Base-by-base conservation (phyloP, 2,888 invertebrate genomes). In the Amiota minor region DNA sequence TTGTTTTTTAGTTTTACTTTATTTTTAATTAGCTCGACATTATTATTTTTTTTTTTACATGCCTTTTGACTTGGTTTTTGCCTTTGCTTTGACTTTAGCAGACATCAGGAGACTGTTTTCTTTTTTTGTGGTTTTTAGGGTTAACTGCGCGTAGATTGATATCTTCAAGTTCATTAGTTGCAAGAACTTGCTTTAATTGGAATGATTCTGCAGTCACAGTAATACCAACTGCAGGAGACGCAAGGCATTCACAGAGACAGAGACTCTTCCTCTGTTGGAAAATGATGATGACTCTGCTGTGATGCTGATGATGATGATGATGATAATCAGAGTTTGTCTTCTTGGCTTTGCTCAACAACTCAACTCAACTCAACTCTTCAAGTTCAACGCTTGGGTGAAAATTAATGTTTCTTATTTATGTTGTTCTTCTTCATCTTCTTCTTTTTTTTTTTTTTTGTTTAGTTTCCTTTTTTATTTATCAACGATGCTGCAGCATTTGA, bases 161-260 rank as follows among this genome's bases (percentile, higher is more conserved):
- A 83, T 83, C 85, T 85, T 81, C 80, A 85, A 83, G 83, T 85
- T 83, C 83, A 83, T 83, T 83, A 83, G 85, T 79, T 81, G 85
- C 80, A 78, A 77, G 83, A 20, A 59, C 20, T 59, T 75, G 85
- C 81, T 83, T 83, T 85, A 82, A 84, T 83, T 85, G 83, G 85
- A 82, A 83, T 72, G 72, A 73, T 67, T 62, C 64, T 55, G 47
- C 49, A n/a, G 61, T 16, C 53, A 62, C 20, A 16, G 55, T 6
- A 35, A 18, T n/a, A n/a, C n/a, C 14, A 47, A n/a, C 35, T 6
- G 45, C 16, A 9, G 18, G 35, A 35, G 35, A 35, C 35, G 6
- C 35, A 35, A 35, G 35, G 6, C 35, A 35, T 6, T 35, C 49
- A 65, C 49, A 65, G 61, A n/a, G 61, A 50, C 70, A 18, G 53